These are phyloP conservation scores for Phortica variegata DNA, from an alignment of 1,140 invertebrate genomes.

Conservation along the genomic window DNA sequence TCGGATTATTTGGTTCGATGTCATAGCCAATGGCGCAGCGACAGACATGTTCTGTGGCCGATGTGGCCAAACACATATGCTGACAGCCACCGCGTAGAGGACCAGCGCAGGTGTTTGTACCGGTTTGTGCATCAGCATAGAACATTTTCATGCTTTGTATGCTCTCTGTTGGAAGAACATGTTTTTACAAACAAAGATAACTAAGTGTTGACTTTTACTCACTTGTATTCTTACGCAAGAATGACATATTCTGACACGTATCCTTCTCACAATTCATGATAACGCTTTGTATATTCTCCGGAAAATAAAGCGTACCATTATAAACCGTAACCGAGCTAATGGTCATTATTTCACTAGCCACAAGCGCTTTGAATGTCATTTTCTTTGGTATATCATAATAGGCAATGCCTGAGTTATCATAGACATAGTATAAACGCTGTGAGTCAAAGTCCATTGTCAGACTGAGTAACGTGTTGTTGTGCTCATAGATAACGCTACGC, in stretches of 20 bases:
- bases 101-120: constrained; percentile 60
- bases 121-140: constrained; percentile 65
- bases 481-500: constrained; percentile 30
- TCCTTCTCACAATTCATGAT: constrained; percentile 55
- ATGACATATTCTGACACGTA: constrained; percentile 37
- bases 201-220: too few relatives aligned
- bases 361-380: constrained; percentile 42
- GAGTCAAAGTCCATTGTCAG: constrained; percentile 65
- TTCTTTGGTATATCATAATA: constrained; percentile 64
- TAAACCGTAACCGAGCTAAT: constrained; percentile 51
- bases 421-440: constrained; percentile 72
- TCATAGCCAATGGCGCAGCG: constrained; percentile 75
- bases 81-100: constrained; percentile 67
- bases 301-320: constrained; percentile 50
- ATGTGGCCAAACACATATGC: constrained; percentile 77
- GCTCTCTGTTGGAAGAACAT: constrained; percentile 49
- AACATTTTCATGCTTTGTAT: constrained; percentile 72
- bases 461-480: constrained; percentile 57
- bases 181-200: background rate
- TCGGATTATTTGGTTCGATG: constrained; percentile 58
- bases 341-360: constrained; percentile 40
- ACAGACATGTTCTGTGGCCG: constrained; percentile 62
- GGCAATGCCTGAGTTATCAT: constrained; percentile 64
- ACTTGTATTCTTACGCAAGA: constrained; percentile 63
- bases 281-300: constrained; percentile 48